phyloP scores from a whole-genome alignment of 53 echinoderm and acorn worm species.

The Astropecten irregularis region DNA sequence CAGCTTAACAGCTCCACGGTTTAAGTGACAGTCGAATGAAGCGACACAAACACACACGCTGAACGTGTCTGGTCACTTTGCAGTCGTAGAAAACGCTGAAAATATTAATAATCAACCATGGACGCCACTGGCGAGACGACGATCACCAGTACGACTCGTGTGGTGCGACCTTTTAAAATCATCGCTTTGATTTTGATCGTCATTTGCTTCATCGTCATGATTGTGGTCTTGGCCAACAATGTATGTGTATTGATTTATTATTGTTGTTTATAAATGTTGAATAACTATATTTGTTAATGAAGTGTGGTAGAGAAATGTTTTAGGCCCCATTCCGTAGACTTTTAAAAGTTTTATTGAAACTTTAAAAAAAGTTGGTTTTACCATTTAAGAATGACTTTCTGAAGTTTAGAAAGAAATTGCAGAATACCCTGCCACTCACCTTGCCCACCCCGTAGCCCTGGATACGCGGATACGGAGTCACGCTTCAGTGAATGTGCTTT shows the following conservation, averaged over 20 bases:
- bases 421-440: no score
- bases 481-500: no score
- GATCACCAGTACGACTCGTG: slow-evolving; percentile 84
- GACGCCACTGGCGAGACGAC: slow-evolving; percentile 54
- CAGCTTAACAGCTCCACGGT: background rate
- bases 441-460: no score
- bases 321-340: background rate
- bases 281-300: no score
- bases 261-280: no score
- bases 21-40: background rate
- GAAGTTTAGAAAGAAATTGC: no score
- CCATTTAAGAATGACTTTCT: no score
- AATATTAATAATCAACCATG: background rate
- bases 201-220: slow-evolving; percentile 63
- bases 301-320: background rate
- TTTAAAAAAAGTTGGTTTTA: no score
- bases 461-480: no score
- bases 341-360: no score
- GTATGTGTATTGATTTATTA: slow-evolving; percentile 20
- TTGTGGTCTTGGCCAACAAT: slow-evolving; percentile 68
- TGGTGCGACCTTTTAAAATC: slow-evolving; percentile 93
- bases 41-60: background rate
- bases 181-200: slow-evolving; percentile 82
- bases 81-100: background rate
- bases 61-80: background rate